Conservation (phyloP, 2,888 invertebrate species). For the Dione vanillae region DNA sequence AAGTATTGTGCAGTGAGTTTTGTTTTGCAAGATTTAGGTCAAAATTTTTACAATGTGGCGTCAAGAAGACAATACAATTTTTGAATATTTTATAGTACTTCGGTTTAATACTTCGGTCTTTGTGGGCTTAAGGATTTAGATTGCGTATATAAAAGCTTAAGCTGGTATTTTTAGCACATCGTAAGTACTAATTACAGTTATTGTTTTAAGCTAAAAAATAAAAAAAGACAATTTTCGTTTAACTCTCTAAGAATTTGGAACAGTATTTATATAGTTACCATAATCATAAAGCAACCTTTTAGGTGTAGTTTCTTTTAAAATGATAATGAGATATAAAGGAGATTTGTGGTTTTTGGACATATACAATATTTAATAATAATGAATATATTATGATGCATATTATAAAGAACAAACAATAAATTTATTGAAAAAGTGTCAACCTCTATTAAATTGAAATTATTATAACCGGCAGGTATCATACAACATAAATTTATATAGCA, state of each 20-base stretch:
- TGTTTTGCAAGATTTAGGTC: constrained; percentile 82
- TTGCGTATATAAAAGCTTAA: constrained; percentile 16
- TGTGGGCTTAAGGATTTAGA: constrained; percentile 25
- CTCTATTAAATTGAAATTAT: neutral
- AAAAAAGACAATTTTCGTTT: neutral
- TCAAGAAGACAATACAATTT: constrained; percentile 69
- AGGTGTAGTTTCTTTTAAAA: neutral
- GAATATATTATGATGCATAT: neutral
- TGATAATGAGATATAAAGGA: neutral
- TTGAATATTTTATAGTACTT: constrained; percentile 66
- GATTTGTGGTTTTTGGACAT: no score
- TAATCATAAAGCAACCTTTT: neutral
- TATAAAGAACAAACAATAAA: neutral
- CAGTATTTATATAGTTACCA: neutral
- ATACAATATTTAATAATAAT: no score
- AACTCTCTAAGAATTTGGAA: neutral
- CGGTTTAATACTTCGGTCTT: constrained; percentile 41
- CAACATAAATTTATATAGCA: neutral
- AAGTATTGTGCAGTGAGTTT: constrained; percentile 79
- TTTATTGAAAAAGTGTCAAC: neutral
- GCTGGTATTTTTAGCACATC: constrained; percentile 5
- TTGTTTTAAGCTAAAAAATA: neutral
- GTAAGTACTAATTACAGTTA: neutral
- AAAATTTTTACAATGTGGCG: constrained; percentile 81
- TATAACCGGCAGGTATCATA: neutral